These are phyloP conservation scores for Chironex yamaguchii DNA, from an alignment of 30 jellyfish, hydroid and myxozoan genomes.

Conservation along the genomic window DNA sequence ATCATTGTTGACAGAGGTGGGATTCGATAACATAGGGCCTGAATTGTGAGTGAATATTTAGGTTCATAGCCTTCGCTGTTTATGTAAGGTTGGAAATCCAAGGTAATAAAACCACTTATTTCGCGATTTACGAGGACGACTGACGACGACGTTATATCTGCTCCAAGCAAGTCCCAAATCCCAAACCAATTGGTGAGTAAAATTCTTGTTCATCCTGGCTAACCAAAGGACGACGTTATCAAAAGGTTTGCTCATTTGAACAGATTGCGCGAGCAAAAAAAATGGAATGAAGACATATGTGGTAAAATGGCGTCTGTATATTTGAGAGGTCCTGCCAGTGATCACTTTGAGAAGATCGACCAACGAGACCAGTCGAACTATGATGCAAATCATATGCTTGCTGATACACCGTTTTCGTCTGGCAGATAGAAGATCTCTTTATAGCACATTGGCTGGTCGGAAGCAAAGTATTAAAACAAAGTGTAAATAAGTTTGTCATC, in stretches of 20 bases:
- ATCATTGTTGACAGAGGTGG: slow-evolving; percentile 61
- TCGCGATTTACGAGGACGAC: neutral
- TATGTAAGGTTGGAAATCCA: neutral
- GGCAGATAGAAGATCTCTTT: too few species aligned
- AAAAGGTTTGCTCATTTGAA: neutral
- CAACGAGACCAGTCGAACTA: neutral
- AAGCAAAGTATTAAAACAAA: slow-evolving; percentile 27
- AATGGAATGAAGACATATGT: too few species aligned
- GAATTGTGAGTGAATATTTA: neutral
- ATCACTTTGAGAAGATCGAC: neutral
- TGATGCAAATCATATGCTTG: too few species aligned
- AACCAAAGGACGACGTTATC: neutral
- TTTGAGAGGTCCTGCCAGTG: neutral
- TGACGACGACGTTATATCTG: neutral
- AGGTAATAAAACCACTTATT: neutral
- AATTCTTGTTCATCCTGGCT: too few species aligned
- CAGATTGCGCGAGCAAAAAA: neutral
- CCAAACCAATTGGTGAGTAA: too few species aligned
- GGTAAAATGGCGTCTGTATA: neutral
- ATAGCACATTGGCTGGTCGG: slow-evolving; percentile 46
- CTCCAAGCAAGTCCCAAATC: too few species aligned
- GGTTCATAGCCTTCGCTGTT: neutral
- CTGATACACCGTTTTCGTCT: too few species aligned
- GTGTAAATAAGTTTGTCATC: slow-evolving; percentile 57
- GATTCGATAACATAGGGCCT: slow-evolving; percentile 49